phyloP scores from a whole-genome alignment of 2,797 vertebrate species.

The Rhinichthys osculus region DNA sequence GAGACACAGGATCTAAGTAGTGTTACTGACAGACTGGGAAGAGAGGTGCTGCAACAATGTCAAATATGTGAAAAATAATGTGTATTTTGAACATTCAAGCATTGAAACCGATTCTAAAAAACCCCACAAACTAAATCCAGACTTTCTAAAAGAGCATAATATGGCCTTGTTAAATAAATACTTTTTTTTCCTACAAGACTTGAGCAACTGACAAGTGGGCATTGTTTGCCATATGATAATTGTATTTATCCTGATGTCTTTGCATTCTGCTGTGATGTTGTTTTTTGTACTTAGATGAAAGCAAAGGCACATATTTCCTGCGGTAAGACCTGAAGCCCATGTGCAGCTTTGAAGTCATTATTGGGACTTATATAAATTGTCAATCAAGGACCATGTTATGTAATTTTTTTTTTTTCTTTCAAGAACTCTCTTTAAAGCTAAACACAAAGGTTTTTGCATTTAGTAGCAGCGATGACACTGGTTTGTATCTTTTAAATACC shows the following conservation, averaged over 20 bases:
- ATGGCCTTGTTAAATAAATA: not conserved
- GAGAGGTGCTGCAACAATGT: not conserved
- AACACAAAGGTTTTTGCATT: not conserved
- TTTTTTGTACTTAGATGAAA: not conserved
- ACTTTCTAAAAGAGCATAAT: not conserved
- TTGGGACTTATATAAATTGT: not conserved
- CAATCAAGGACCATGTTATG: conserved; percentile 1
- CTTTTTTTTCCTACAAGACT: not conserved
- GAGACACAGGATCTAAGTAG: not conserved
- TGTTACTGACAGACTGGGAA: not conserved
- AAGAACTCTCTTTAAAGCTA: not conserved
- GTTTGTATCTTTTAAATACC: not conserved
- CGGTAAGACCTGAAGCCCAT: not conserved
- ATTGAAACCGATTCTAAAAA: not conserved
- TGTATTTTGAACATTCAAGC: not conserved
- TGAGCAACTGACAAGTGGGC: not conserved
- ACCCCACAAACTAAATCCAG: not conserved
- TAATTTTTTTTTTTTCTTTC: not conserved
- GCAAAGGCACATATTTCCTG: not conserved
- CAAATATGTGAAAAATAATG: not conserved
- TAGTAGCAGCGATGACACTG: not conserved
- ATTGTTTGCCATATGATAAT: not conserved
- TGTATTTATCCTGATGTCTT: not conserved
- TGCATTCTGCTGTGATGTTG: conserved; percentile 17
- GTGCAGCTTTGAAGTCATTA: conserved; percentile 12